Evolutionary conservation across 2,113 vertebrate species (phyloP).

Genomic region (Crotalus viridis): DNA sequence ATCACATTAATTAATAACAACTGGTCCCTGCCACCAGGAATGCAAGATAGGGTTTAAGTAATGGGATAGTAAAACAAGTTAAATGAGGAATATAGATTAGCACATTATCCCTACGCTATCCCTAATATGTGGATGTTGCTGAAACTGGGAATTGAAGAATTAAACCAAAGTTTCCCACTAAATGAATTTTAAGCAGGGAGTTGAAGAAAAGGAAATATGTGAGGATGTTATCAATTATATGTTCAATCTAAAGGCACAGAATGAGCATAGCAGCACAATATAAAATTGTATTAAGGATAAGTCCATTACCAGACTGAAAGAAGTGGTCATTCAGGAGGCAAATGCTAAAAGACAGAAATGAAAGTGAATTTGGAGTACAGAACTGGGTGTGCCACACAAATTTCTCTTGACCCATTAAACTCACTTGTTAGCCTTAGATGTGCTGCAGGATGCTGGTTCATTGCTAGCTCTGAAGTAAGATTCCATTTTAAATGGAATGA

Average conservation of each 20-base stretch:
- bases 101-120: neutral
- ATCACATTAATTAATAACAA: neutral
- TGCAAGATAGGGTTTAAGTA: neutral
- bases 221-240: neutral
- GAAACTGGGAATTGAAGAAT: neutral
- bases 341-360: neutral
- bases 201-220: neutral
- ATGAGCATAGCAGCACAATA: neutral
- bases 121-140: neutral
- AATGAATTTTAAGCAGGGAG: neutral
- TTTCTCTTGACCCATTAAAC: neutral
- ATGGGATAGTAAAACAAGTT: neutral
- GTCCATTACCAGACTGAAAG: neutral
- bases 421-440: neutral
- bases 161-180: neutral
- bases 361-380: neutral
- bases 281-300: neutral
- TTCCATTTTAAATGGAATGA: neutral
- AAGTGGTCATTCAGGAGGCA: neutral
- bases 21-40: neutral
- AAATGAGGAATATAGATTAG: neutral
- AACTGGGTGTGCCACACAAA: neutral
- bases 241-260: neutral
- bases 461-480: neutral
- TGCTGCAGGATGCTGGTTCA: neutral